Evolutionary conservation across 2,797 vertebrate species (phyloP), one percentile per base, ranked within the genome.

Genomic region (Sphenopsis melanotis): DNA sequence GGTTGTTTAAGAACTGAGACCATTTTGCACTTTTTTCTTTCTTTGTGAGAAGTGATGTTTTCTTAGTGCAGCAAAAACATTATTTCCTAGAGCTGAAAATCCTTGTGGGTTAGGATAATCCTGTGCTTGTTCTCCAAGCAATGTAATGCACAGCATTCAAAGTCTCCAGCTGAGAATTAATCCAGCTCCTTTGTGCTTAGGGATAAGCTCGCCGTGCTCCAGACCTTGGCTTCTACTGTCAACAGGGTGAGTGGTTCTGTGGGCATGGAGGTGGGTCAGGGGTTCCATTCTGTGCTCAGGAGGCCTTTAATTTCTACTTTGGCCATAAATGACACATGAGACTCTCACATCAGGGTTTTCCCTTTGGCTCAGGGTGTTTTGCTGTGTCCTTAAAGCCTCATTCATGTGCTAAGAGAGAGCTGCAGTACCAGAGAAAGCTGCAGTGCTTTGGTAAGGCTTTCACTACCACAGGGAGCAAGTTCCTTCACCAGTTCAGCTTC

Each of bases 161-260:
- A 87, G 23, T 60, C 53, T 89, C 36, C 34, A 83, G 0, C 2
- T 1, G 2, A 18, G 7, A 29, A 12, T 26, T 79, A 65, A 93
- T 22, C n/a, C 53, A 59, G 68, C 30, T 94, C 56, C 92, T 92
- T 94, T 74, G 49, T 91, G 74, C 94, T 96, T 93, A 99, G 99
- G 99, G 98, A 97, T 94, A 99, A 98, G 64, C 97, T 98, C 1
- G 99, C 99, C 0, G 98, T 99, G 83, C 98, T 99, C 94, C 98
- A 99, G 83, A 98, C 98, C 4, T 97, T 99, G 95, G 98, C 98
- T 16, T 98, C 98, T 18, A 99, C 99, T 3, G 98, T 99, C 34
- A 97, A 98, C 29, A 98, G 97, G 97, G 99, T 99, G 97, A 98
- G 98, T 95, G 78, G 11, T 37, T 52, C 78, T 83, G 19, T 26